A percentile compares a stretch with the other conserved stretches of the same genome.
Evolutionary conservation across 1,140 invertebrate species (phyloP).

Genomic region (Zelostemma sp.): DNA sequence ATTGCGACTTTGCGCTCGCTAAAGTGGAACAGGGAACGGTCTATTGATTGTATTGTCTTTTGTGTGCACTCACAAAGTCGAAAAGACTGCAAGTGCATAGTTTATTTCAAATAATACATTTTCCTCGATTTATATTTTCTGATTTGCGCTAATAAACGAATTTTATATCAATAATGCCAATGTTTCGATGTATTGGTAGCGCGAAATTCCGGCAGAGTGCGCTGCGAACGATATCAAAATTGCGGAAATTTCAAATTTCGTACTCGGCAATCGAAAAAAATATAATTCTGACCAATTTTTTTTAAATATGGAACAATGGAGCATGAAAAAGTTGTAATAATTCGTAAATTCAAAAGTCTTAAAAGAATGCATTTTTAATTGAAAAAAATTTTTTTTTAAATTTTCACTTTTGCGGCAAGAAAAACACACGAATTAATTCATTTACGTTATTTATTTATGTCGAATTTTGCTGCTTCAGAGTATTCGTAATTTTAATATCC

Average conservation of each 20-base stretch:
- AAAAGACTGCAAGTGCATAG: neutral
- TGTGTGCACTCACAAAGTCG: neutral
- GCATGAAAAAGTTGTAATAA: too few relatives aligned
- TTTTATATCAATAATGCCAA: neutral
- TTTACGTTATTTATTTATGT: neutral
- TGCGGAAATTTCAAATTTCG: too few relatives aligned
- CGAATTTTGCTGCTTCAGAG: neutral
- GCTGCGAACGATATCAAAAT: too few relatives aligned
- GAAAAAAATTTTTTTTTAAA: too few relatives aligned
- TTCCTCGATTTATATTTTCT: neutral
- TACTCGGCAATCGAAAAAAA: neutral
- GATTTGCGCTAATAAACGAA: neutral
- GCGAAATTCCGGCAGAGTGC: too few relatives aligned
- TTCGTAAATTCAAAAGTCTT: too few relatives aligned
- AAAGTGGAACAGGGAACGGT: constrained; percentile 19
- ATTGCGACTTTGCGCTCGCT: constrained; percentile 17
- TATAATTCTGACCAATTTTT: neutral
- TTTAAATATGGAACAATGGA: too few relatives aligned
- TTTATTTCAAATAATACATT: neutral
- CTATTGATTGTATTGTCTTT: constrained; percentile 21
- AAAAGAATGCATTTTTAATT: too few relatives aligned
- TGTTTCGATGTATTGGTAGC: too few relatives aligned
- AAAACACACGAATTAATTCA: neutral
- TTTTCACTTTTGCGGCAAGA: too few relatives aligned
- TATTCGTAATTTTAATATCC: neutral